phyloP scores from a whole-genome alignment of 2,113 vertebrate genomes.

The Platysteira castanea region DNA sequence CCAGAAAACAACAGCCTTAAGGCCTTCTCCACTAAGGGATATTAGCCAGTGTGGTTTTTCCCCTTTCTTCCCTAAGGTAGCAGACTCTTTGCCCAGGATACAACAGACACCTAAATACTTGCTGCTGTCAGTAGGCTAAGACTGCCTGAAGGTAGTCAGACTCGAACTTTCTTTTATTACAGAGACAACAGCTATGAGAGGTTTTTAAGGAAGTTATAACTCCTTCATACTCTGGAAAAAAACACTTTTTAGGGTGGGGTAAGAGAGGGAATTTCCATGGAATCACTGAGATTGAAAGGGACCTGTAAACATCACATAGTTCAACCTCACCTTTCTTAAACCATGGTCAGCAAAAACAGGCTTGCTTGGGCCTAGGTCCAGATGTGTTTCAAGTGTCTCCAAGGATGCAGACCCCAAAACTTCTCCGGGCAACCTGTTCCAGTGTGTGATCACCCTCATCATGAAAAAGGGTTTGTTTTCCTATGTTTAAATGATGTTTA shows the following conservation, averaged over 20 bases:
- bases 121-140: not conserved
- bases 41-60: not conserved
- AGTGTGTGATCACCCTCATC: not conserved
- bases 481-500: not conserved
- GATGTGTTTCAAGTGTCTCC: not conserved
- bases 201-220: not conserved
- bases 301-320: not conserved
- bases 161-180: not conserved
- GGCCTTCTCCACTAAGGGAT: not conserved
- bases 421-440: not conserved
- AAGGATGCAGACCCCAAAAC: not conserved
- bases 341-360: not conserved
- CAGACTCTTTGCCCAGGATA: not conserved
- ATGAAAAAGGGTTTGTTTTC: not conserved
- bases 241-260: accelerated
- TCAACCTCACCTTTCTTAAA: not conserved
- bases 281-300: not conserved
- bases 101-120: not conserved
- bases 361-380: not conserved
- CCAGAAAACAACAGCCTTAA: not conserved
- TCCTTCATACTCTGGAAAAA: not conserved
- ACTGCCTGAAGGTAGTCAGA: not conserved
- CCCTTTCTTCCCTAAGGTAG: not conserved
- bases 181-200: not conserved
- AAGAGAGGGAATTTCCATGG: not conserved